Percentiles rank a stretch among this genome's conserved stretches.
These are phyloP conservation scores for Tyrophagus putrescentiae DNA, from an alignment of 1,140 invertebrate species.

Conservation along the genomic window DNA sequence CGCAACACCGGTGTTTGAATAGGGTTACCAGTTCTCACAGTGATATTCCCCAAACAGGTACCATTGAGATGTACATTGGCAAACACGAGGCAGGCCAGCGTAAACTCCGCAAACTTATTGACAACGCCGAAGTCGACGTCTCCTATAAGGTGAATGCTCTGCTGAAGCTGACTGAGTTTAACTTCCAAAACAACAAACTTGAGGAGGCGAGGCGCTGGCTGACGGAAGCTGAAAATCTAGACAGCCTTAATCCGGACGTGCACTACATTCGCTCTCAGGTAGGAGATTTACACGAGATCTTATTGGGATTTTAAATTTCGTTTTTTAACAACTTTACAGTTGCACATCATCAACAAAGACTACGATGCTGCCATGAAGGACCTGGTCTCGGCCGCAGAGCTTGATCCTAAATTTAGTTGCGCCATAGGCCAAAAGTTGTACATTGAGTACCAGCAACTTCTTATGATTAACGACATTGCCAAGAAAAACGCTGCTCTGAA, in stretches of 20 bases:
- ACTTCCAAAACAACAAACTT: constrained; percentile 55
- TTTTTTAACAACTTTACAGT: constrained; percentile 38
- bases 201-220: constrained; percentile 55
- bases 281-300: constrained; percentile 20
- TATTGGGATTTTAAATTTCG: constrained; percentile 19
- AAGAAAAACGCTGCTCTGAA: neutral
- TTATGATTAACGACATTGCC: neutral
- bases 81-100: constrained; percentile 18
- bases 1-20: constrained; percentile 11
- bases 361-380: constrained; percentile 59
- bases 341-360: constrained; percentile 61
- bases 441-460: constrained; percentile 45
- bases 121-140: neutral
- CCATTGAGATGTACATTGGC: constrained; percentile 21
- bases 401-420: constrained; percentile 65
- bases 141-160: constrained; percentile 53
- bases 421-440: constrained; percentile 75
- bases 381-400: constrained; percentile 61
- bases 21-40: constrained; percentile 35
- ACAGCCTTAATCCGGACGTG: constrained; percentile 64
- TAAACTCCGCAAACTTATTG: neutral
- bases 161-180: constrained; percentile 69
- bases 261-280: constrained; percentile 63
- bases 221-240: constrained; percentile 51
- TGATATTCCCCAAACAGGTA: constrained; percentile 10